Conservation (phyloP, 2,888 invertebrate genomes). For the Xestia ashworthii region DNA sequence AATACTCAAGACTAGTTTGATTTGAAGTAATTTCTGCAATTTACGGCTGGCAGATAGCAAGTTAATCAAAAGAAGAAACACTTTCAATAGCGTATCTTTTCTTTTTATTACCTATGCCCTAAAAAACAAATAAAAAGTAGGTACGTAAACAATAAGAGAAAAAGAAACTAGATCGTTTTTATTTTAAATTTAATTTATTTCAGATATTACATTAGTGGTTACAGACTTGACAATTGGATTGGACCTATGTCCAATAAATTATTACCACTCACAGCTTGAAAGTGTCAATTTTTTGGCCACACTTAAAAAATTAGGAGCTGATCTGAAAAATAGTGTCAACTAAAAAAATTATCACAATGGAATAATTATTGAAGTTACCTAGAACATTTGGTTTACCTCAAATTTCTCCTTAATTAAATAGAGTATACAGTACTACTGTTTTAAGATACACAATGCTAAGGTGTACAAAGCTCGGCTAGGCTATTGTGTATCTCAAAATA, state of each 20-base stretch:
- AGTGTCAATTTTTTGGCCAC: conserved; percentile 76
- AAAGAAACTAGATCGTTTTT: conserved; percentile 16
- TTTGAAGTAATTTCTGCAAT: not conserved
- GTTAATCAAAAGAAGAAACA: not conserved
- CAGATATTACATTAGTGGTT: conserved; percentile 77
- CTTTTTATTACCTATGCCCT: no score
- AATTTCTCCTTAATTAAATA: conserved; percentile 78
- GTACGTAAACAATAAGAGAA: not conserved
- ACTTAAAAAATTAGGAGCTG: conserved; percentile 80
- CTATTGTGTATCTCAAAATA: conserved; percentile 75
- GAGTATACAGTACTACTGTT: conserved; percentile 71
- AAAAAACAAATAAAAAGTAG: not conserved
- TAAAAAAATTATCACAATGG: conserved; percentile 87
- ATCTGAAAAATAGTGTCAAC: conserved; percentile 79
- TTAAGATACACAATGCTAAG: conserved; percentile 75
- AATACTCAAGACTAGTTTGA: not conserved
- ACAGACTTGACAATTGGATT: conserved; percentile 78
- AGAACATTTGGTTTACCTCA: conserved; percentile 87
- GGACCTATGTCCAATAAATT: conserved; percentile 84
- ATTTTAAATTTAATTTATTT: conserved; percentile 66
- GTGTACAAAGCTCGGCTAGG: conserved; percentile 64
- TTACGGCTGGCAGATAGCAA: not conserved
- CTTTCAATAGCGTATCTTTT: no score
- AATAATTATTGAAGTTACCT: conserved; percentile 85
- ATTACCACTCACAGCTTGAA: conserved; percentile 80